Percentiles rank a stretch among this genome's conserved stretches.
These are phyloP conservation scores for Carettochelys insculpta DNA, from an alignment of 2,113 vertebrate genomes.

Conservation along the genomic window DNA sequence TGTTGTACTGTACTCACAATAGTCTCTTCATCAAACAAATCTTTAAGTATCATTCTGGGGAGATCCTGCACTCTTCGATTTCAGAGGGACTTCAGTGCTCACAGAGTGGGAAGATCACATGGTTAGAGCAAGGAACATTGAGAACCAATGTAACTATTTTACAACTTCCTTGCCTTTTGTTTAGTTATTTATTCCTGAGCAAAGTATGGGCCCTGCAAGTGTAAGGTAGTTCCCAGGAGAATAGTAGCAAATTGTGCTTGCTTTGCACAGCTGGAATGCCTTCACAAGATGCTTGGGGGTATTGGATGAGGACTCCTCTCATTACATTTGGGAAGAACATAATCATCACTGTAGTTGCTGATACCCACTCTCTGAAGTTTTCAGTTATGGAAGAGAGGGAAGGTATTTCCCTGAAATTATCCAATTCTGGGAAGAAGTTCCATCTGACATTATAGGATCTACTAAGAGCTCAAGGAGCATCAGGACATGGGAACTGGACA, in stretches of 20 bases:
- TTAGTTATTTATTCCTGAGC: background rate
- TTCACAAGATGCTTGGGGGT: background rate
- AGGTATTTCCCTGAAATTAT: background rate
- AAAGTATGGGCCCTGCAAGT: background rate
- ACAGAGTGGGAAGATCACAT: background rate
- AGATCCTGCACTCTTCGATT: background rate
- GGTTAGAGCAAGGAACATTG: background rate
- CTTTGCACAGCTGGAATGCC: background rate
- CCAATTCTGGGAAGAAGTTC: background rate
- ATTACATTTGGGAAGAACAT: background rate
- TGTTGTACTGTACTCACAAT: background rate
- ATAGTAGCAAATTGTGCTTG: rapidly evolving
- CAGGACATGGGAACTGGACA: background rate
- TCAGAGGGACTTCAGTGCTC: background rate
- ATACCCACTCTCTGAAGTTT: background rate
- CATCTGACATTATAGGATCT: background rate
- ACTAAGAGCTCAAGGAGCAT: background rate
- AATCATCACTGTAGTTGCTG: background rate
- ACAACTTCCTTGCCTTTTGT: background rate
- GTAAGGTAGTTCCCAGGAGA: background rate
- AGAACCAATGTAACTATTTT: background rate
- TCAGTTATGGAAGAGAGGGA: background rate
- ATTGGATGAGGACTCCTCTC: background rate
- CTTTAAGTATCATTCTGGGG: background rate
- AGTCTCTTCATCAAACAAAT: background rate